Evolutionary conservation across 2,113 vertebrate species (phyloP), one percentile per base, ranked within the genome.

Genomic region (Solea senegalensis): DNA sequence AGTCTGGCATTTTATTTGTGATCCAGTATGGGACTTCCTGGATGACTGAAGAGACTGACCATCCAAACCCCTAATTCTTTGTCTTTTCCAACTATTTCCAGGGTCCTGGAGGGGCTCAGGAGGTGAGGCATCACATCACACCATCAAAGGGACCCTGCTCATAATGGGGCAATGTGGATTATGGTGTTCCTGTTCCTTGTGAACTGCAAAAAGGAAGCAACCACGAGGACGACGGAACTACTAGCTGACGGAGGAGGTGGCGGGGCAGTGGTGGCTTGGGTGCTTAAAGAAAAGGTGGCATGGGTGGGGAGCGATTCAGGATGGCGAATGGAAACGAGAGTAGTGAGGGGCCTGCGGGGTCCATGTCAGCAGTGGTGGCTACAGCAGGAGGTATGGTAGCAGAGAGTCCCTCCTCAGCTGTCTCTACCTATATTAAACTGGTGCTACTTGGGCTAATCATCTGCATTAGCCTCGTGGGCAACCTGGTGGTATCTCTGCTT

Each of bases 371-470:
- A 7, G 86, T 90, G 62, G 90, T 89, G 54, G 85, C 92, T 56
- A 92, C 93, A 16, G 87, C 94, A 4, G 95, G 93, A 73, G 94
- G 85, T n/a, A 44, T 86, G 90, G 89, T 87, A 84, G 86, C 91
- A 57, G 65, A 91, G 76, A 84, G 90, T 83, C 65, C 91, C 4
- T 92, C 93, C 28, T 92, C 92, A 0, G 81, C 89, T 3, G 91
- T 94, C 54, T 94, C 94, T 11, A 95, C 95, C 67, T 96, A 95
- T 16, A 87, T 95, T 75, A 96, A 96, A 85, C 91, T 96, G 83
- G 90, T 95, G 73, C 92, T 96, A 21, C 87, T 96, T 79, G 95
- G 95, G 62, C 84, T 95, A 80, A 96, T 96, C 80, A 96, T 96
- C 88, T 95, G 95, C 55, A 91, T 95, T 81, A 96, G 95, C 86